phyloP scores from a whole-genome alignment of 2,113 vertebrate genomes.

The Bufo gargarizans region DNA sequence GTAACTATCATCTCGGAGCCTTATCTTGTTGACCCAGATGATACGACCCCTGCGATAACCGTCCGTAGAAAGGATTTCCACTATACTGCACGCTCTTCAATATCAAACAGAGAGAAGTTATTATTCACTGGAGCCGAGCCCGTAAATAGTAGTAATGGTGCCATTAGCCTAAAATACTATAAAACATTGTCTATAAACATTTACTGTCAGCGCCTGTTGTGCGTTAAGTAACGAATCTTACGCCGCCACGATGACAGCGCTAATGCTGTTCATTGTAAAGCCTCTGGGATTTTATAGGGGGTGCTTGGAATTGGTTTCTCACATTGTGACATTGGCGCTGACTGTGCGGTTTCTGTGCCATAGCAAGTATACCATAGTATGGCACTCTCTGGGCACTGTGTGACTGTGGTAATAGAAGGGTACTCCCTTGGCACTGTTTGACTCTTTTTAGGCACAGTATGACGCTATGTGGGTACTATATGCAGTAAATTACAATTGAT shows the following conservation, averaged over 20 bases:
- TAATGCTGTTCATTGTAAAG: too few relatives aligned
- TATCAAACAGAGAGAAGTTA: neutral
- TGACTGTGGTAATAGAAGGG: too few relatives aligned
- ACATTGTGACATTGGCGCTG: neutral
- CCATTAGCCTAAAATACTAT: neutral
- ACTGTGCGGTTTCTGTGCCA: neutral
- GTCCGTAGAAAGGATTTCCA: neutral
- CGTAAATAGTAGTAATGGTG: neutral
- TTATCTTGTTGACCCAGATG: neutral
- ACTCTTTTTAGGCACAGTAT: neutral
- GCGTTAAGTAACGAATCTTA: neutral
- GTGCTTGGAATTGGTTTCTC: neutral
- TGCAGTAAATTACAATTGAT: too few relatives aligned
- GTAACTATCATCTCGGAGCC: too few relatives aligned
- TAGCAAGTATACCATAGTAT: neutral
- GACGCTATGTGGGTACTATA: neutral
- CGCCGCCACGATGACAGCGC: neutral
- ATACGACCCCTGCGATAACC: neutral
- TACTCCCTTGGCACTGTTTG: neutral
- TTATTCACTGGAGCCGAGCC: neutral
- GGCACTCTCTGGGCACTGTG: neutral
- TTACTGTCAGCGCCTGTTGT: conserved; percentile 12
- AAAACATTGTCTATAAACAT: conserved; percentile 19
- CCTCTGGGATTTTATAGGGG: neutral
- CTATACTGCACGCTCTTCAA: neutral